Conservation (phyloP, 2,888 invertebrate species). For the Villa cingulata region DNA sequence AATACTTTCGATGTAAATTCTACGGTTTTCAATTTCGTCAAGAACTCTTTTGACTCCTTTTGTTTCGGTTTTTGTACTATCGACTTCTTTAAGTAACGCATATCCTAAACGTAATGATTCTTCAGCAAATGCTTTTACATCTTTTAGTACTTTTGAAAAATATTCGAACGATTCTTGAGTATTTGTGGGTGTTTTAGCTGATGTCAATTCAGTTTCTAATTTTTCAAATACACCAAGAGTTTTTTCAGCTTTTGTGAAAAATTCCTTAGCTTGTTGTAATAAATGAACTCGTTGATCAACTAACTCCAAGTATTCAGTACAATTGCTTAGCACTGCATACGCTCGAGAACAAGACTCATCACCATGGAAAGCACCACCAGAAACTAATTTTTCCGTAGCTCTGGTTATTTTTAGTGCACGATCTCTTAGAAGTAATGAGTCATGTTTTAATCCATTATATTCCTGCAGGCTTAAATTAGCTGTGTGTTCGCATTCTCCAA, state of each 20-base stretch:
- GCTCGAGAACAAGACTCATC: slow-evolving; percentile 53
- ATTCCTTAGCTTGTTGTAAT: slow-evolving; percentile 51
- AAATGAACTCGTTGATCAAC: slow-evolving; percentile 56
- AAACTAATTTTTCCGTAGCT: slow-evolving; percentile 60
- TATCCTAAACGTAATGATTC: slow-evolving; percentile 59
- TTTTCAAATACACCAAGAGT: slow-evolving; percentile 59
- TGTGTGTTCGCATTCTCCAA: slow-evolving; percentile 56
- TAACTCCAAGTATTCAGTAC: slow-evolving; percentile 55
- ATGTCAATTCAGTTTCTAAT: slow-evolving; percentile 56
- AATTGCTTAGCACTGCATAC: slow-evolving; percentile 49
- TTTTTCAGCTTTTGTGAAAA: slow-evolving; percentile 59
- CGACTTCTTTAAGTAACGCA: slow-evolving; percentile 53
- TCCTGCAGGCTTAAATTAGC: slow-evolving; percentile 54
- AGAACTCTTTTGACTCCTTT: slow-evolving; percentile 52
- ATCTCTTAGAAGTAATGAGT: slow-evolving; percentile 61
- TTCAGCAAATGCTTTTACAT: slow-evolving; percentile 52
- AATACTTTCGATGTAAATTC: slow-evolving; percentile 47
- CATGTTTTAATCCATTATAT: slow-evolving; percentile 52
- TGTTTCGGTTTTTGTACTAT: slow-evolving; percentile 47
- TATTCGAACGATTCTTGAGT: slow-evolving; percentile 53
- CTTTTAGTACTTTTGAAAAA: slow-evolving; percentile 49
- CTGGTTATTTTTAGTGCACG: slow-evolving; percentile 60
- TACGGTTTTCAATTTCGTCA: slow-evolving; percentile 60
- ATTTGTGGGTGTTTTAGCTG: slow-evolving; percentile 47
- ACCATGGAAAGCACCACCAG: slow-evolving; percentile 55